A percentile compares a stretch with the other conserved stretches of the same genome.
phyloP scores from a whole-genome alignment of 2,797 vertebrate genomes.

The Acestrorhynchus altus region DNA sequence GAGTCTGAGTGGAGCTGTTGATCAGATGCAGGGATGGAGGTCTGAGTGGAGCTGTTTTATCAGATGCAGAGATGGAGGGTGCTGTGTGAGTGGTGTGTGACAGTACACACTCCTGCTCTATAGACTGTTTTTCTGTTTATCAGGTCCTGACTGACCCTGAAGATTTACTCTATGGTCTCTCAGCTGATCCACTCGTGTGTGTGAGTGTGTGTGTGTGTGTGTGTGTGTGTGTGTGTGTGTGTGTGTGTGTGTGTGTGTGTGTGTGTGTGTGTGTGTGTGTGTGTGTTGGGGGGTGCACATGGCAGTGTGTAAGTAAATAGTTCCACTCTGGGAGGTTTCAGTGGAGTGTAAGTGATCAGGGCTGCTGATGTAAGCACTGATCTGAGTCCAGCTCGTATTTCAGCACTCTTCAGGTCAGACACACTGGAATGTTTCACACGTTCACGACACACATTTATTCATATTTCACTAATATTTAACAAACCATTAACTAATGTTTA shows the following conservation, averaged over 20 bases:
- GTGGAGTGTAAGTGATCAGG: constrained; percentile 57
- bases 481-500: neutral
- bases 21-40: too few species aligned
- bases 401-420: constrained; percentile 24
- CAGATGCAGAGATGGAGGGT: too few species aligned
- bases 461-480: neutral
- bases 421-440: neutral
- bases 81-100: too few species aligned
- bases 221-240: constrained; percentile 13
- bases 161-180: too few species aligned
- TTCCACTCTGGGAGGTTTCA: constrained; percentile 66
- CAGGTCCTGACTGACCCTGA: too few species aligned
- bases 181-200: neutral
- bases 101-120: too few species aligned
- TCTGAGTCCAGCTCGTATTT: constrained; percentile 39
- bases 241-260: constrained; percentile 17
- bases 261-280: constrained; percentile 1
- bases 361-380: constrained; percentile 41
- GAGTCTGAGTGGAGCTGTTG: too few species aligned
- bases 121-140: too few species aligned
- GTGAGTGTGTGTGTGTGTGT: constrained; percentile 19
- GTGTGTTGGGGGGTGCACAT: constrained; percentile 45
- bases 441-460: neutral
- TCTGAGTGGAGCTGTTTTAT: too few species aligned
- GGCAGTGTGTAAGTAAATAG: constrained; percentile 61